These are phyloP conservation scores for Steinernema carpocapsae DNA, from an alignment of 2,888 invertebrate genomes.

Conservation along the genomic window DNA sequence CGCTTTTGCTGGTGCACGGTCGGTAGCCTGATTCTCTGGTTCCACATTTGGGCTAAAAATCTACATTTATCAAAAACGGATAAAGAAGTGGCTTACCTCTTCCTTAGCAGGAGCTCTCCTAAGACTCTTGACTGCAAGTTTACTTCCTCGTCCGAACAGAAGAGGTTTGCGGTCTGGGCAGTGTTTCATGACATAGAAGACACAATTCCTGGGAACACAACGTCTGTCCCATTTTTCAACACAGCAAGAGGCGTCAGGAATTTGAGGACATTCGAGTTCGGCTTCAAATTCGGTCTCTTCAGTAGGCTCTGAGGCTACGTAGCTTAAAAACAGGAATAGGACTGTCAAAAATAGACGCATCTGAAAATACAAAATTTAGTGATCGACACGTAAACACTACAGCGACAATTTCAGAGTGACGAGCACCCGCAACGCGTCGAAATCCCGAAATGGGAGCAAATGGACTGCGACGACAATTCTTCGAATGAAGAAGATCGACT, in stretches of 20 bases:
- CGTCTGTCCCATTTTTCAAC: slow-evolving; percentile 23
- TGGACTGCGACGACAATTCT: not conserved
- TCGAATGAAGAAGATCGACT: no score
- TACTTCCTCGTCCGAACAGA: slow-evolving; percentile 33
- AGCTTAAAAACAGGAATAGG: not conserved
- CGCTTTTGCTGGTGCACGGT: slow-evolving; percentile 62
- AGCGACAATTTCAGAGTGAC: not conserved
- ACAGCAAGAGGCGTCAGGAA: slow-evolving; percentile 24
- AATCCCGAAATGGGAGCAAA: slow-evolving; percentile 24
- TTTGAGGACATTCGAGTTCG: slow-evolving; percentile 9
- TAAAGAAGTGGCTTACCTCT: slow-evolving; percentile 7
- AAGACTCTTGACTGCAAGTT: slow-evolving; percentile 9
- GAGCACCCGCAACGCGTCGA: not conserved
- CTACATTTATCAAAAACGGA: not conserved
- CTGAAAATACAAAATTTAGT: not conserved
- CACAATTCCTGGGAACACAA: slow-evolving; percentile 27
- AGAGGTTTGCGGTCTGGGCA: slow-evolving; percentile 44
- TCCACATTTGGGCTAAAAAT: slow-evolving; percentile 61
- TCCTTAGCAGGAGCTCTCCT: slow-evolving; percentile 38
- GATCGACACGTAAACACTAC: no score
- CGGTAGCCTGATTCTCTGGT: slow-evolving; percentile 63
- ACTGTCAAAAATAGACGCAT: not conserved
- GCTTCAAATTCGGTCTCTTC: not conserved
- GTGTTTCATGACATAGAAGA: slow-evolving; percentile 33
- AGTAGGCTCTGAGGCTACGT: not conserved